A percentile compares a stretch with the other conserved stretches of the same genome.
Conservation (phyloP, 1,140 invertebrate species). For the Odontomachus brunneus region DNA sequence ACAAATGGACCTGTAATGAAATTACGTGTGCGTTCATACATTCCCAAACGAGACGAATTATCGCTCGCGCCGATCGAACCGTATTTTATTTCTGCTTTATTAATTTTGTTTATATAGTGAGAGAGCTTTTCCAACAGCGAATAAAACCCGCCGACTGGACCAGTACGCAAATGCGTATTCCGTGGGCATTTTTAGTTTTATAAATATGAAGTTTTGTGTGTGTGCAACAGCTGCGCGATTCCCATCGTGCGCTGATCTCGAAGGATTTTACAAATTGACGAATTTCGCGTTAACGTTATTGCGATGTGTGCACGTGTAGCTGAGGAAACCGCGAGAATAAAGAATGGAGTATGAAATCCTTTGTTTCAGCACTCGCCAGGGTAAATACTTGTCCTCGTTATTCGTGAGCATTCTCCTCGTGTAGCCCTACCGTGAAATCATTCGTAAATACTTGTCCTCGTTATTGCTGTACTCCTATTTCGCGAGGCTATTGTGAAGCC, state of each 20-base stretch:
- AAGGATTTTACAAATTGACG: constrained; percentile 62
- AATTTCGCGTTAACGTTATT: constrained; percentile 60
- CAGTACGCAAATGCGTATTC: too few relatives aligned
- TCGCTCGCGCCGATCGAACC: neutral
- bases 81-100: constrained; percentile 11
- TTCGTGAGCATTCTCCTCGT: constrained; percentile 54
- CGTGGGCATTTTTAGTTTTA: neutral
- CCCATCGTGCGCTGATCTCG: neutral
- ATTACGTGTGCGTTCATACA: neutral
- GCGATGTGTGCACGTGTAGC: constrained; percentile 48
- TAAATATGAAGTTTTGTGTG: neutral
- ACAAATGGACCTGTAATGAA: too few relatives aligned
- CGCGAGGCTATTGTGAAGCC: constrained; percentile 36
- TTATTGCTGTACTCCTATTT: constrained; percentile 63
- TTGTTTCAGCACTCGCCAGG: constrained; percentile 73
- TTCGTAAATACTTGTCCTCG: constrained; percentile 70
- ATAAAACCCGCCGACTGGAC: neutral
- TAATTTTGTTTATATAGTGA: neutral
- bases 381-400: constrained; percentile 76
- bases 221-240: neutral
- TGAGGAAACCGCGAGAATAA: constrained; percentile 69
- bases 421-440: constrained; percentile 63
- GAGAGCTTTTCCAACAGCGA: neutral
- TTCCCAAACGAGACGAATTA: neutral
- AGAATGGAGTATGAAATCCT: constrained; percentile 68